phyloP scores from a whole-genome alignment of 2,797 vertebrate species.

The Crocidura indochinensis region DNA sequence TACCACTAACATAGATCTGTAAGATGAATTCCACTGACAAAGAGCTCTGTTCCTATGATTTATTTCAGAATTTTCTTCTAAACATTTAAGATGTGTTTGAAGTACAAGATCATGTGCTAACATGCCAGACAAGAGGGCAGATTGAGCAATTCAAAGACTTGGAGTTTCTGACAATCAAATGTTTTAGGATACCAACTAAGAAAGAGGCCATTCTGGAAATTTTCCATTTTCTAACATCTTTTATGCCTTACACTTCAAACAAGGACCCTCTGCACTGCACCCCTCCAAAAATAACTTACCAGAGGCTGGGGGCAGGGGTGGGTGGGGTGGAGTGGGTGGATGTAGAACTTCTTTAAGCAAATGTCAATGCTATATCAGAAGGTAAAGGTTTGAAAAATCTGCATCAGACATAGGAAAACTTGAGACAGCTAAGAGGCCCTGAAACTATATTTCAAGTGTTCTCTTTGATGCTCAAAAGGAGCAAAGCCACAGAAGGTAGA shows the following conservation, averaged over 20 bases:
- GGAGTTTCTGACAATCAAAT: neutral
- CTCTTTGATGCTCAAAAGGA: too few relatives aligned
- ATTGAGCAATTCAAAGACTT: constrained; percentile 22
- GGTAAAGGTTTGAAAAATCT: neutral
- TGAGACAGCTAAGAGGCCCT: neutral
- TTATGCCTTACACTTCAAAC: too few relatives aligned
- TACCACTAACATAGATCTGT: neutral
- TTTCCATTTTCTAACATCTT: neutral
- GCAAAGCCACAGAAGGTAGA: neutral
- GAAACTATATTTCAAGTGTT: fast-evolving
- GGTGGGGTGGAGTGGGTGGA: too few relatives aligned
- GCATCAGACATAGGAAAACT: neutral
- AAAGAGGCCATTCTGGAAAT: neutral
- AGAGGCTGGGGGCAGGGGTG: too few relatives aligned
- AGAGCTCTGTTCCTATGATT: neutral
- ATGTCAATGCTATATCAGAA: constrained; percentile 23
- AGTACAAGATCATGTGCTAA: neutral
- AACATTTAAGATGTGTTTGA: constrained; percentile 35
- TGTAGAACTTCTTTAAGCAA: neutral
- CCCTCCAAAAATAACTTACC: neutral
- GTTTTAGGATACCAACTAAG: neutral
- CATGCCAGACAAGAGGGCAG: neutral
- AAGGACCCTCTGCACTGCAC: neutral
- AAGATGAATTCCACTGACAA: constrained; percentile 5
- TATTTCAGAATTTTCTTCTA: neutral